phyloP scores from a whole-genome alignment of 2,888 invertebrate species.

The Drosophila lacicola region DNA sequence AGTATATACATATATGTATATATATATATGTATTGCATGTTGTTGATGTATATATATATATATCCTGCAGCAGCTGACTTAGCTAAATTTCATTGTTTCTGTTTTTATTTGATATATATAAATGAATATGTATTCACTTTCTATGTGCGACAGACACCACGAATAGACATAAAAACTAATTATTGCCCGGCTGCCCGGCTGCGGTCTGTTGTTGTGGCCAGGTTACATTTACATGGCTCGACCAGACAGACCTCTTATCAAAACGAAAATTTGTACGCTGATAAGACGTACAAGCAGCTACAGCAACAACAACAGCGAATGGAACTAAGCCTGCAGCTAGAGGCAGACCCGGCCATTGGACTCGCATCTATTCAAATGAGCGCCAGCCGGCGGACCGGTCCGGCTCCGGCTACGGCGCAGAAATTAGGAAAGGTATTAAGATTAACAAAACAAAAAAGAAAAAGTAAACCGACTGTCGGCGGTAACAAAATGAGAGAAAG shows the following conservation, averaged over 20 bases:
- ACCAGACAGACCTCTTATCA: conserved; percentile 59
- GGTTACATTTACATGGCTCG: conserved; percentile 56
- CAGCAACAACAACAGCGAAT: conserved; percentile 29
- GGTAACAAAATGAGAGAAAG: conserved; percentile 38
- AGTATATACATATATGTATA: background rate
- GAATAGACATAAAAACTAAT: conserved; percentile 42
- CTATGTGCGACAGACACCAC: conserved; percentile 2
- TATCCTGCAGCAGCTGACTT: too few species aligned
- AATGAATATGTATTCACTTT: conserved; percentile 7
- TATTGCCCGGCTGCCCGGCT: conserved; percentile 19
- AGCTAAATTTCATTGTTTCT: too few species aligned
- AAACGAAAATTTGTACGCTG: conserved; percentile 76
- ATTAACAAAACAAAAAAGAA: conserved; percentile 52
- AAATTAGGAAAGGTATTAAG: conserved; percentile 80
- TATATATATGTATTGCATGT: background rate
- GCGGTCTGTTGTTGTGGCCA: conserved; percentile 22
- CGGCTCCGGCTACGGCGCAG: conserved; percentile 39
- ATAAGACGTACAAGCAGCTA: conserved; percentile 61
- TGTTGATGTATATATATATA: background rate
- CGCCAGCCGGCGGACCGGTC: conserved; percentile 45
- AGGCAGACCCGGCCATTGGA: conserved; percentile 21
- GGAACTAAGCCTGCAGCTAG: conserved; percentile 32
- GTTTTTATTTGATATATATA: too few species aligned
- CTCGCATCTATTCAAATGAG: conserved; percentile 73
- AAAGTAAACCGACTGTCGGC: conserved; percentile 17